Percentiles rank a stretch among this genome's conserved stretches.
These are phyloP conservation scores for Leptodactylus fuscus DNA, from an alignment of 2,113 vertebrate species.

Conservation along the genomic window DNA sequence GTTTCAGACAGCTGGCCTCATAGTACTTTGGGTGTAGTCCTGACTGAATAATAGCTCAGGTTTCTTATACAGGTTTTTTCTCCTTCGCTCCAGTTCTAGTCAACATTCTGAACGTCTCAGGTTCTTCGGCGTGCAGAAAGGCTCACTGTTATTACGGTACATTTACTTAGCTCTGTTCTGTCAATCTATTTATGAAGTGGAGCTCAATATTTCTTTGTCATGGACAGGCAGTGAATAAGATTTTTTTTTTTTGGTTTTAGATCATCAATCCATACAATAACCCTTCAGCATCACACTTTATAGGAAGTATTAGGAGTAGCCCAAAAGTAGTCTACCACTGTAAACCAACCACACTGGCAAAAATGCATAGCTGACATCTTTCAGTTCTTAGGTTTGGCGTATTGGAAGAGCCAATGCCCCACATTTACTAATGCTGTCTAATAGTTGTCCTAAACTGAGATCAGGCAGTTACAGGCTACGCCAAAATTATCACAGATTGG, in stretches of 20 bases:
- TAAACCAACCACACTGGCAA: no score
- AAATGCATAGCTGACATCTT: no score
- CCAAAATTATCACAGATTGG: no score
- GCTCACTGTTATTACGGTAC: constrained; percentile 3
- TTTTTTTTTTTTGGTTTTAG: background rate
- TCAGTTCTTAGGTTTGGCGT: no score
- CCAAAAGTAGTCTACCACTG: background rate
- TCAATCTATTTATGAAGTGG: background rate
- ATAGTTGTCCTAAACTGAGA: no score
- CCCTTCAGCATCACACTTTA: background rate
- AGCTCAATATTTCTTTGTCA: background rate
- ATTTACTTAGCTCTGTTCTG: constrained; percentile 31
- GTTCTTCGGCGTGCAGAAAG: constrained; percentile 9
- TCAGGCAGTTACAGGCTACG: no score
- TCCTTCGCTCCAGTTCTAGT: constrained; percentile 24
- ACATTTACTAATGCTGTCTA: no score
- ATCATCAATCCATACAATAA: background rate
- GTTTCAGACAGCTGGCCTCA: constrained; percentile 41
- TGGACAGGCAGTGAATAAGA: background rate
- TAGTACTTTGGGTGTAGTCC: constrained; percentile 8
- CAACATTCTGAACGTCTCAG: constrained; percentile 33
- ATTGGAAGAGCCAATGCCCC: no score
- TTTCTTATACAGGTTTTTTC: constrained; percentile 30
- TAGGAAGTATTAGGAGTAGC: background rate
- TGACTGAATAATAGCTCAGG: constrained; percentile 32